Evolutionary conservation across 2,888 invertebrate genomes (phyloP).

Genomic region (Molanna angustata): DNA sequence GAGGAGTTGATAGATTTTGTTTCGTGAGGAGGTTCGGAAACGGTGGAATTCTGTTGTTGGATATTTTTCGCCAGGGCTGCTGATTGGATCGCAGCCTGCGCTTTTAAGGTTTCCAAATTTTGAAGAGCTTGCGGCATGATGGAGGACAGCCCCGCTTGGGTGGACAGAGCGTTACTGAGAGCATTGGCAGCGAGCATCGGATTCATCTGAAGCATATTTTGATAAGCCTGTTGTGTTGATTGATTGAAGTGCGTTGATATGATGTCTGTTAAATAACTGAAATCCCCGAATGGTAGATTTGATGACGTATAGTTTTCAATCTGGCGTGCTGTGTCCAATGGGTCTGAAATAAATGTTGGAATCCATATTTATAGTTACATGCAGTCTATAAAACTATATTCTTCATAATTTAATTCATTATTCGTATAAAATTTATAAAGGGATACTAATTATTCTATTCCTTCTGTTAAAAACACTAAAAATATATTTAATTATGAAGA

Average conservation of each 20-base stretch:
- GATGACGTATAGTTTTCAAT: slow-evolving; percentile 56
- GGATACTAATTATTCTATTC: no score
- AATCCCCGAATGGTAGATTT: slow-evolving; percentile 55
- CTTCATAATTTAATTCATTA: no score
- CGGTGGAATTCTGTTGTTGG: background rate
- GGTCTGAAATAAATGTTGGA: no score
- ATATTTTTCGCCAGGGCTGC: slow-evolving; percentile 3
- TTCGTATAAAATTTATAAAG: no score
- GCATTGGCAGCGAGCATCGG: slow-evolving; percentile 19
- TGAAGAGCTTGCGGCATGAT: slow-evolving; percentile 9
- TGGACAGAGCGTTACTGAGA: slow-evolving; percentile 10
- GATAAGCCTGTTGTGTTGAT: slow-evolving; percentile 29
- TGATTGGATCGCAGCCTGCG: slow-evolving; percentile 7
- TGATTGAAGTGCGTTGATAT: slow-evolving; percentile 37
- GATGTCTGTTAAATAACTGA: slow-evolving; percentile 55
- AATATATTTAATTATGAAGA: no score
- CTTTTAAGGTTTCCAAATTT: slow-evolving; percentile 10
- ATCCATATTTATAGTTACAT: no score
- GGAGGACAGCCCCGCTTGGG: slow-evolving; percentile 11
- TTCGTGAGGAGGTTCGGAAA: slow-evolving; percentile 4
- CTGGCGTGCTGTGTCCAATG: slow-evolving; percentile 9
- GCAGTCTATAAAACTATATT: no score
- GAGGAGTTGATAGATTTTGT: slow-evolving; percentile 1
- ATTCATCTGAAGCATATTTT: slow-evolving; percentile 29
- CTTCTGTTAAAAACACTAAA: no score